These are phyloP conservation scores for Mythimna albipuncta DNA, from an alignment of 2,888 invertebrate genomes.

Conservation along the genomic window DNA sequence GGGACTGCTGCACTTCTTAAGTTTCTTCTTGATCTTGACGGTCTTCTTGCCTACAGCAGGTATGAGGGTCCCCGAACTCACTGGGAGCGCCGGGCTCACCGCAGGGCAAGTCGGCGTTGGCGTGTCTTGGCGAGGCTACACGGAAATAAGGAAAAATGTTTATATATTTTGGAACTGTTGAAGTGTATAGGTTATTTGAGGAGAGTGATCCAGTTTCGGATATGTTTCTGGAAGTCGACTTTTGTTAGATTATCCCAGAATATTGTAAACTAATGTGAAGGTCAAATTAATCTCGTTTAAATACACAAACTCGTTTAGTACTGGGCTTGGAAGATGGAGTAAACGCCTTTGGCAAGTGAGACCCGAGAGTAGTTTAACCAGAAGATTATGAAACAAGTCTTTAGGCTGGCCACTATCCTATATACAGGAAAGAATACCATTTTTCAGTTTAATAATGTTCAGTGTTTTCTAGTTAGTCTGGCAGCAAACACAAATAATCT, in stretches of 20 bases:
- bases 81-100: conserved; percentile 83
- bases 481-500: neutral
- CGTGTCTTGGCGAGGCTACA: conserved; percentile 79
- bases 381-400: too few species aligned
- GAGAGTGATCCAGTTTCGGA: conserved; percentile 12
- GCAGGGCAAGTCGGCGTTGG: conserved; percentile 82
- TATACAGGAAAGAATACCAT: too few species aligned
- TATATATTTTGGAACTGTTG: conserved; percentile 18
- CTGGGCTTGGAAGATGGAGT: too few species aligned
- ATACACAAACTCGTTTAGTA: too few species aligned
- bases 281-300: neutral
- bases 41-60: conserved; percentile 74
- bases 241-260: neutral
- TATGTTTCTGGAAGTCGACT: conserved; percentile 8
- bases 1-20: conserved; percentile 67
- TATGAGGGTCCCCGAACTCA: conserved; percentile 81
- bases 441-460: too few species aligned
- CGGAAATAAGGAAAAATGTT: conserved; percentile 32
- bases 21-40: conserved; percentile 77
- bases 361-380: too few species aligned
- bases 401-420: too few species aligned
- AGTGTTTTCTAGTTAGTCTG: neutral
- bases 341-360: too few species aligned
- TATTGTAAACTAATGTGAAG: neutral
- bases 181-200: conserved; percentile 21